Base-by-base conservation (phyloP, 2,797 vertebrate genomes). In the Parambassis ranga region DNA sequence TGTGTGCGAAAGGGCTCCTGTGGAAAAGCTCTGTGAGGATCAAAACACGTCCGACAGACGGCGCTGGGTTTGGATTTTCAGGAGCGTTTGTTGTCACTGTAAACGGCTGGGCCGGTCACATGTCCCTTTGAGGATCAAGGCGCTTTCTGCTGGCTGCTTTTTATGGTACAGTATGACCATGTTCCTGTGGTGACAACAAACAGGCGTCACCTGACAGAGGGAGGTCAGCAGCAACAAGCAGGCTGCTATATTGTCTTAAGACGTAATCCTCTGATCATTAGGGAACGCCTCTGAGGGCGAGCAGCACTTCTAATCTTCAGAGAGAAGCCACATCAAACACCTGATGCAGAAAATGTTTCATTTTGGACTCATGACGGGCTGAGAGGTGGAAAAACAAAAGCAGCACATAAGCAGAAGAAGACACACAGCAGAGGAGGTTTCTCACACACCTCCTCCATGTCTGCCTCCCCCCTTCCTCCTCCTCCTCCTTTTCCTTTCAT, bases 191-290 rank as follows among this genome's bases (percentile, higher is more conserved):
- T 61, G 18, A 49, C 37, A 77, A 71, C 53, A 77, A 77, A 66
- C 28, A 71, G 61, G 22, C 8, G 13, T 64, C 67, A 60, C 39
- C 44, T 70, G 60, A 65, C 61, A 42, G 31, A 32, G 64, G 36
- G 71, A 88, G 76, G 78, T 86, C 81, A 68, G 77, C 64, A 52
- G 76, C 61, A 68, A 70, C 78, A 79, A 73, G 51, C 66, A 83
- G 78, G 68, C 70, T 56, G 28, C 48, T 74, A 77, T 84, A 86
- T 83, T 89, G 85, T 87, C 77, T 88, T 83, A 90, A 35, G 36
- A 53, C 50, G 46, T 84, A 90, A 90, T 89, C 84, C 76, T 64
- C 59, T 85, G 33, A 50, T 66, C 26, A 61, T 50, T 41, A 44
- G 57, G 49, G 39, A n/a, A n/a, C n/a, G n/a, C n/a, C n/a, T n/a